Percentiles rank a stretch among this genome's conserved stretches.
These are phyloP conservation scores for Uria lomvia DNA, from an alignment of 2,113 vertebrate genomes.

Conservation along the genomic window DNA sequence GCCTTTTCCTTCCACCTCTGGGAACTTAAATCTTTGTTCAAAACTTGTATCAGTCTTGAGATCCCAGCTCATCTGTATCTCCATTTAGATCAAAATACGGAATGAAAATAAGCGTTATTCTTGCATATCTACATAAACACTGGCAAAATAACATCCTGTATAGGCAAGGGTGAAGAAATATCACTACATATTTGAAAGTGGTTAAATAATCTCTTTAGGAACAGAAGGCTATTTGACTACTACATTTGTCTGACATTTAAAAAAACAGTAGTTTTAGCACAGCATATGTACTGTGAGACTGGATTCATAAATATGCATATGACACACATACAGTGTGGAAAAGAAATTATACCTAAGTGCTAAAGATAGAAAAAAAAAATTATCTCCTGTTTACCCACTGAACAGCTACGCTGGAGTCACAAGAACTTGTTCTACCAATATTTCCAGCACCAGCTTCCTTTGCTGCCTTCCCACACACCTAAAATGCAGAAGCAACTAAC, in stretches of 20 bases:
- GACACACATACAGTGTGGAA: background rate
- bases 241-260: background rate
- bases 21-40: background rate
- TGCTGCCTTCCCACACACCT: background rate
- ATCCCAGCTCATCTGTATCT: background rate
- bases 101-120: background rate
- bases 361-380: background rate
- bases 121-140: background rate
- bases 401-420: background rate
- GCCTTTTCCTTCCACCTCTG: background rate
- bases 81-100: background rate
- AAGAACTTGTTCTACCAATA: background rate
- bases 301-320: background rate
- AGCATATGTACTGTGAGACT: background rate
- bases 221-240: background rate
- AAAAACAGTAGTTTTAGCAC: background rate
- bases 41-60: background rate
- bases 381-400: background rate
- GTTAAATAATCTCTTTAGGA: background rate
- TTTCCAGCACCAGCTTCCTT: background rate
- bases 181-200: background rate
- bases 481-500: background rate
- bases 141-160: background rate
- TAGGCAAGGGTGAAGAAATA: background rate
- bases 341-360: background rate